Evolutionary conservation across 2,113 vertebrate genomes (phyloP).

Genomic region (Malaclemys terrapin): DNA sequence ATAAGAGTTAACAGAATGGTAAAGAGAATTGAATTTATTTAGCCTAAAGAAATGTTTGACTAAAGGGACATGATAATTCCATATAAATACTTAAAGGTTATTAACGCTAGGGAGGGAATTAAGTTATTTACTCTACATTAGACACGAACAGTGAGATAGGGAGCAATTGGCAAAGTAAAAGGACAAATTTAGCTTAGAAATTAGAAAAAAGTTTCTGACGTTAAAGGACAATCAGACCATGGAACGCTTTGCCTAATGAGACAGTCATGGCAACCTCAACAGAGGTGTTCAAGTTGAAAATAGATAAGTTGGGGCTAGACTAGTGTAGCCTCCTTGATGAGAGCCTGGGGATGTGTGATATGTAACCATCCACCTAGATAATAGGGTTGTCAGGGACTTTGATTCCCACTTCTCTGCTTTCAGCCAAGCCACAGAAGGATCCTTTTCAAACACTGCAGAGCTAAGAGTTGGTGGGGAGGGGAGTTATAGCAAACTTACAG

Average conservation of each 20-base stretch:
- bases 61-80: background rate
- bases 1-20: background rate
- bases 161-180: background rate
- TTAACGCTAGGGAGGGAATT: background rate
- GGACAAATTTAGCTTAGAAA: background rate
- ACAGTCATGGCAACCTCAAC: background rate
- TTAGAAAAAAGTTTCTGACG: background rate
- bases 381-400: background rate
- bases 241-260: background rate
- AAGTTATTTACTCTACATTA: background rate
- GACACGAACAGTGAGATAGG: background rate
- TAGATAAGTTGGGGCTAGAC: background rate
- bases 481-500: background rate
- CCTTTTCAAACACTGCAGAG: background rate
- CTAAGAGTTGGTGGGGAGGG: background rate
- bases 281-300: background rate
- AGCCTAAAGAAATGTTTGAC: background rate
- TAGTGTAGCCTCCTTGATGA: background rate
- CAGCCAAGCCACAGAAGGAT: background rate
- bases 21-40: background rate
- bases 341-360: background rate
- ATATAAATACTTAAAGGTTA: background rate
- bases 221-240: background rate
- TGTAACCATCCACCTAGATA: background rate
- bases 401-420: background rate